Evolutionary conservation across 2,797 vertebrate species (phyloP), one percentile per base, ranked within the genome.

Genomic region (Sylvilagus floridanus): DNA sequence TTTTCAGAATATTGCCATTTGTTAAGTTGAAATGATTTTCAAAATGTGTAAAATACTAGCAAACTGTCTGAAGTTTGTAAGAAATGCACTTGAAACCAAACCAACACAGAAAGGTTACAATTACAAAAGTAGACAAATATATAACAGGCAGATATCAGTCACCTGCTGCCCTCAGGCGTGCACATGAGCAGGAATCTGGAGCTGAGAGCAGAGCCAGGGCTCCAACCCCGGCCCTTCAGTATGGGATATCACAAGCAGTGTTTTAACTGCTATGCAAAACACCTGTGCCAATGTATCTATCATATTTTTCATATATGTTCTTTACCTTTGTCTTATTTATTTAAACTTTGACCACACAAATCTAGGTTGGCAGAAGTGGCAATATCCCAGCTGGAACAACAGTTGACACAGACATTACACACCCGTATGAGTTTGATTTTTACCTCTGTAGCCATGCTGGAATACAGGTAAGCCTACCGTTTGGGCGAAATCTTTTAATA

Each of bases 391-490:
- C 99, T 97, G 99, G 99, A 98, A 99, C 99, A 52, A 99, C 99
- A 37, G 99, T 99, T 89, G 99, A 99, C 93, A 99, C 99, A 11
- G 99, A 99, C 97, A 99, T 99, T 95, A 99, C 99, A 1, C 99
- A 99, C 97, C 99, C 99, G 5, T 99, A 99, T 54, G 99, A 99
- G 98, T 99, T 99, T 98, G 99, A 99, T 98, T 99, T 99, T 99
- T 99, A 99, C 98, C 99, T 99, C 98, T 99, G 99, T 98, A 99
- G 99, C 98, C 99, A 99, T 96, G 99, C 99, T 98, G 99, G 99
- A 98, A 99, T 99, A 99, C 99, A 99, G 99, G 99, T 99, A 97
- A 3, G 84, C 21, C 82, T 57, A 30, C 7, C 87, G 60, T 54
- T 37, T 5, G 17, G 9, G 14, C 69, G 16, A 92, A 84, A 76